A percentile compares a stretch with the other conserved stretches of the same genome.
Conservation (phyloP, 2,113 vertebrate genomes). For the Macquaria ambigua region DNA sequence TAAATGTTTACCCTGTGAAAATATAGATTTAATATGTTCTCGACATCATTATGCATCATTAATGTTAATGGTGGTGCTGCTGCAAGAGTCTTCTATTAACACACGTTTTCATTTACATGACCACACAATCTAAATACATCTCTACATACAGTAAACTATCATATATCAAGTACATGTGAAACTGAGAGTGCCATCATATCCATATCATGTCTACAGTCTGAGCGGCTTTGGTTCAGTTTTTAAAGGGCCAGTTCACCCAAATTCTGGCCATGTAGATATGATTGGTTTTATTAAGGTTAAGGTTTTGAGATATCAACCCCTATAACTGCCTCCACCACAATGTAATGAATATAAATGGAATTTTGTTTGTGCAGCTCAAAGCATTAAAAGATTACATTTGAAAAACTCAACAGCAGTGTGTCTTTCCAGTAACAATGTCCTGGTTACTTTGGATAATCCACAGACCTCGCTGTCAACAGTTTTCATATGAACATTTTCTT, state of each 20-base stretch:
- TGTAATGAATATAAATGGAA: not conserved
- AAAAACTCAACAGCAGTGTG: not conserved
- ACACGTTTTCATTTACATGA: conserved; percentile 8
- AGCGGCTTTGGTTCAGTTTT: not conserved
- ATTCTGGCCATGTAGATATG: not conserved
- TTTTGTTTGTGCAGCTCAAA: conserved; percentile 8
- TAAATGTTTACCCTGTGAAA: conserved; percentile 65
- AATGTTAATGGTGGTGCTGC: conserved; percentile 44
- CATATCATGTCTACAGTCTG: not conserved
- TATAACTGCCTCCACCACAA: not conserved
- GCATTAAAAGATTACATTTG: not conserved
- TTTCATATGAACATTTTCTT: conserved; percentile 24
- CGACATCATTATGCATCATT: conserved; percentile 60
- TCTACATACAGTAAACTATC: not conserved
- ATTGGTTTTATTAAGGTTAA: not conserved
- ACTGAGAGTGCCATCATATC: conserved; percentile 5
- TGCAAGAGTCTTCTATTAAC: conserved; percentile 26
- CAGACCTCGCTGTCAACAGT: conserved; percentile 24
- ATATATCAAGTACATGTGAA: conserved; percentile 18
- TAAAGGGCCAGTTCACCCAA: not conserved
- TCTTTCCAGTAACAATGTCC: conserved; percentile 7
- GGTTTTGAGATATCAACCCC: not conserved
- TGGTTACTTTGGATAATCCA: conserved; percentile 17
- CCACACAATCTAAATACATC: conserved; percentile 35
- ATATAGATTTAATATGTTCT: conserved; percentile 59